Evolutionary conservation across 2,113 vertebrate genomes (phyloP).

Genomic region (Arenaria interpres): DNA sequence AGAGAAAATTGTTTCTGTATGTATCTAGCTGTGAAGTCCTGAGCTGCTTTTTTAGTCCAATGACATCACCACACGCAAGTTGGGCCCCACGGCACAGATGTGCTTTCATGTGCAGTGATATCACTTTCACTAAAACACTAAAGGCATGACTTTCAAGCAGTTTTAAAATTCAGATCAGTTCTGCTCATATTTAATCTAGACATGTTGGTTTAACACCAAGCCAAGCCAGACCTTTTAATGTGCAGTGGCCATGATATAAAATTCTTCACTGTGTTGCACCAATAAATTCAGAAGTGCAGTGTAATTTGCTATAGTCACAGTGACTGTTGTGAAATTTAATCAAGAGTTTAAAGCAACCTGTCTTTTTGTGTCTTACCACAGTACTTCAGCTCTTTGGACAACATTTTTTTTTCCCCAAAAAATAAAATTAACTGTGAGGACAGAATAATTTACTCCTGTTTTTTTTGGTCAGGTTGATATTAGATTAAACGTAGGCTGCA

Average conservation of each 20-base stretch:
- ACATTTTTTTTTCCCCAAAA: neutral
- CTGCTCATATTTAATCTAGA: constrained; percentile 79
- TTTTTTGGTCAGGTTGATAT: neutral
- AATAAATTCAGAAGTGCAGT: constrained; percentile 73
- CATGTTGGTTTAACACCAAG: constrained; percentile 82
- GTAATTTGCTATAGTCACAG: constrained; percentile 57
- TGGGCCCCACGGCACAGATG: constrained; percentile 36
- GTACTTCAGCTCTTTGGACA: neutral
- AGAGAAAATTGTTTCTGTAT: constrained; percentile 39
- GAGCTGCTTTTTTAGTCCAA: constrained; percentile 7
- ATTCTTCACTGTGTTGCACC: constrained; percentile 71
- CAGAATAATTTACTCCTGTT: neutral
- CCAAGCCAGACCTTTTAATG: constrained; percentile 80
- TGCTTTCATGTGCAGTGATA: constrained; percentile 61
- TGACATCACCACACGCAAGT: constrained; percentile 28
- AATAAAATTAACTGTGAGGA: neutral
- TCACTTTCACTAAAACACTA: constrained; percentile 71
- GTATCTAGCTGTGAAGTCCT: constrained; percentile 21
- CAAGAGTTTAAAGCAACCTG: constrained; percentile 8
- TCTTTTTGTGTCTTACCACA: neutral
- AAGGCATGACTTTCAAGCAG: constrained; percentile 71
- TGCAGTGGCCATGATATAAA: constrained; percentile 77
- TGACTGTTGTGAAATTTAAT: constrained; percentile 51
- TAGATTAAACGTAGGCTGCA: neutral
- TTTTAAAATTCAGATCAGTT: constrained; percentile 80